A percentile compares a stretch with the other conserved stretches of the same genome.
Conservation (phyloP, 2,797 vertebrate species). For the Gallirallus australis region DNA sequence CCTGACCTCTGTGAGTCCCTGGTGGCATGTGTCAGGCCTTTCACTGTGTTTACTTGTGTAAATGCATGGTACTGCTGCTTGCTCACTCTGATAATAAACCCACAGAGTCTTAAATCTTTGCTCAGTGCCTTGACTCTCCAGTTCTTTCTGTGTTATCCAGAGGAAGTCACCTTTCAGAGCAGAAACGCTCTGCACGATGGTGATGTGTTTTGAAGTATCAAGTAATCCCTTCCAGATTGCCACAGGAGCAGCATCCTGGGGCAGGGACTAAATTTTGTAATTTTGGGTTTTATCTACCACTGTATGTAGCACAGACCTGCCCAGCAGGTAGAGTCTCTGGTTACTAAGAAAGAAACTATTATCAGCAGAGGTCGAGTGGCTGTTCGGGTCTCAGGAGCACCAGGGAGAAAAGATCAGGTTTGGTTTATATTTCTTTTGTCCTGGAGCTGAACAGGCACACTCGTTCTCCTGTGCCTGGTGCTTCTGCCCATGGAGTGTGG, state of each 20-base stretch:
- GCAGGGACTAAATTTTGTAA: background rate
- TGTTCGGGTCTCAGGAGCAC: background rate
- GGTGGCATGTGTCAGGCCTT: background rate
- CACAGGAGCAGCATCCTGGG: background rate
- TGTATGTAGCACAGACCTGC: background rate
- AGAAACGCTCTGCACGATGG: background rate
- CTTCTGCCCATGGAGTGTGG: background rate
- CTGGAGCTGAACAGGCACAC: background rate
- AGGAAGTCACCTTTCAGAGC: background rate
- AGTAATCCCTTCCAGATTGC: background rate
- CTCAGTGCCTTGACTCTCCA: background rate
- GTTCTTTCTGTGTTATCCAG: background rate
- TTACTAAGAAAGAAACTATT: background rate
- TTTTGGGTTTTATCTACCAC: background rate
- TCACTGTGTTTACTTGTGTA: background rate
- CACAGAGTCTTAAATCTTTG: background rate
- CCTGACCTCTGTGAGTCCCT: background rate
- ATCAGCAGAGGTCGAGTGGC: background rate
- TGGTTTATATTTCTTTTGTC: conserved; percentile 27
- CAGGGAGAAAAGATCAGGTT: background rate
- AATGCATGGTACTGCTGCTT: background rate
- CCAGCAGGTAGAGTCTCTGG: background rate
- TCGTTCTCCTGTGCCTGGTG: background rate
- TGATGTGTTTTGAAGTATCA: background rate
- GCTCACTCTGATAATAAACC: background rate